These are phyloP conservation scores for Heliocidaris tuberculata DNA, from an alignment of 35 echinoderm and acorn worm genomes.

Conservation along the genomic window DNA sequence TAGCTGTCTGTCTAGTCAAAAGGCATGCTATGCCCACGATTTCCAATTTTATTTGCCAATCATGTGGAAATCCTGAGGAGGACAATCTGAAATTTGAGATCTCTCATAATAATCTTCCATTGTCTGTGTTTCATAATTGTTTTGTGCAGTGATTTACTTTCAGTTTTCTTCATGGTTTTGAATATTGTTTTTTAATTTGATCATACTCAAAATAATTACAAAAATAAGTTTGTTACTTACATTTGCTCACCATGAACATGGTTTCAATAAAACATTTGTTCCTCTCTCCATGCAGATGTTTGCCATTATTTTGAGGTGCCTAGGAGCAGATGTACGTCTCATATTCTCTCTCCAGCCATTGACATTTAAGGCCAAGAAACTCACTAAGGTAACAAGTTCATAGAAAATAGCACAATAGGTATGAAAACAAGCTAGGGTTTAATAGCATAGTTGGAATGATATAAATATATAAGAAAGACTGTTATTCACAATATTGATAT, in stretches of 20 bases:
- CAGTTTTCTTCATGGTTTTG: neutral
- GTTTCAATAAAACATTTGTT: neutral
- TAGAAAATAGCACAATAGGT: neutral
- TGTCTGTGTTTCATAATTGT: neutral
- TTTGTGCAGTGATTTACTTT: neutral
- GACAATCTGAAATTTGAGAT: no score
- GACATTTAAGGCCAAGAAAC: constrained; percentile 60
- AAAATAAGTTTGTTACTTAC: no score
- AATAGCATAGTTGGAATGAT: neutral
- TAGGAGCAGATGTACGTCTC: constrained; percentile 68
- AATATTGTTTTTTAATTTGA: no score
- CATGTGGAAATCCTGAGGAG: no score
- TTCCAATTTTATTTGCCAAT: no score
- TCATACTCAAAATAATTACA: no score
- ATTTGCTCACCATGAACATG: no score
- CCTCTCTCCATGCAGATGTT: constrained; percentile 57
- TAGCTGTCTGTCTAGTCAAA: no score
- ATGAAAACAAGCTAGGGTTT: neutral
- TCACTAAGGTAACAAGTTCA: constrained; percentile 58
- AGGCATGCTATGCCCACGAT: no score
- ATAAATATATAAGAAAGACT: neutral
- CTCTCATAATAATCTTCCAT: no score
- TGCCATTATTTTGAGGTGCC: constrained; percentile 66
- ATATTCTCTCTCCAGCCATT: constrained; percentile 76
- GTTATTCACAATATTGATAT: neutral